Conservation (phyloP, 2,888 invertebrate genomes). For the Orthonevra nobilis region DNA sequence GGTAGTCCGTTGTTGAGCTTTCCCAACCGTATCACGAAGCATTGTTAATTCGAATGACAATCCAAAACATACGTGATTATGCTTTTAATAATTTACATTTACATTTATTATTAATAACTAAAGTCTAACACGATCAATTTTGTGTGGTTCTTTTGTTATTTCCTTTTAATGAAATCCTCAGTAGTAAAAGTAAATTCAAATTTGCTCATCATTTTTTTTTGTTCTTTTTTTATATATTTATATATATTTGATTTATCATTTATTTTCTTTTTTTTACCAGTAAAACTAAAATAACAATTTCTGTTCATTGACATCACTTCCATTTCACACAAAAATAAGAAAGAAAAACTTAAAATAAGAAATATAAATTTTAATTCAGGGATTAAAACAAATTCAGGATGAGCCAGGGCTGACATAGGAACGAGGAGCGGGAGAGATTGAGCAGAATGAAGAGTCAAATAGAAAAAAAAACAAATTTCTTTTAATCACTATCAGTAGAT, state of each 20-base stretch:
- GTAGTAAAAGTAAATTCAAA: constrained; percentile 49
- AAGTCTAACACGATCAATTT: constrained; percentile 61
- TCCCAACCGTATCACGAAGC: too few relatives aligned
- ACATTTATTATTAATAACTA: constrained; percentile 68
- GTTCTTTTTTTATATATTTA: constrained; percentile 37
- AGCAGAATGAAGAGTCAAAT: constrained; percentile 39
- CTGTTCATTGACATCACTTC: constrained; percentile 48
- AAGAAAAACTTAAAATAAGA: background rate
- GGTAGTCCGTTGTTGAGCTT: too few relatives aligned
- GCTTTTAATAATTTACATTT: constrained; percentile 62
- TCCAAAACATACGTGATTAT: background rate
- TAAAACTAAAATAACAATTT: constrained; percentile 64
- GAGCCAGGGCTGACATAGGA: background rate
- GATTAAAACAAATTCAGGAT: constrained; percentile 4
- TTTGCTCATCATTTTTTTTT: constrained; percentile 43
- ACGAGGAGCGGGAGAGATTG: background rate
- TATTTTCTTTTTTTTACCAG: constrained; percentile 43
- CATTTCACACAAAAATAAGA: constrained; percentile 39
- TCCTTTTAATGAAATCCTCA: constrained; percentile 41
- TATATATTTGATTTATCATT: constrained; percentile 58
- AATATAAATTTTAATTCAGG: constrained; percentile 19
- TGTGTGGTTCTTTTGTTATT: constrained; percentile 35
- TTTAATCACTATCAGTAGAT: constrained; percentile 62
- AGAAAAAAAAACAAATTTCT: constrained; percentile 54
- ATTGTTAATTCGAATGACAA: too few relatives aligned